phyloP scores from a whole-genome alignment of 2,888 invertebrate genomes.

The Drosophila lacicola region DNA sequence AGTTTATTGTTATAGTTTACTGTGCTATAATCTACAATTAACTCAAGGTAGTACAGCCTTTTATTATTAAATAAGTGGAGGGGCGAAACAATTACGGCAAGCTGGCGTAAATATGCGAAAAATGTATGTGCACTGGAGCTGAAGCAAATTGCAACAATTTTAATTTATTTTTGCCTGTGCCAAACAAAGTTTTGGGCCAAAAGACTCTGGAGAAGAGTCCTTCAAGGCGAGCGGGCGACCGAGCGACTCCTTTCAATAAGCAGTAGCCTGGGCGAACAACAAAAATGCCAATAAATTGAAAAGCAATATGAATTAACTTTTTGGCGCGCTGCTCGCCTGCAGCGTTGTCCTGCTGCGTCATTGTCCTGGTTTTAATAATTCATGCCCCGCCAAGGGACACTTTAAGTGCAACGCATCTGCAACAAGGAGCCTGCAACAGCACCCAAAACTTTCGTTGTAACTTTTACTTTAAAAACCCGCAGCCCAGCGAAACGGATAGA shows the following conservation, averaged over 20 bases:
- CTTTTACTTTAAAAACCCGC: conserved; percentile 37
- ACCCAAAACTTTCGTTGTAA: conserved; percentile 57
- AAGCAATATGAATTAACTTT: conserved; percentile 78
- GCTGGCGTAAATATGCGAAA: conserved; percentile 23
- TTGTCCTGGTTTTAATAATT: conserved; percentile 73
- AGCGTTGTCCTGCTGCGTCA: conserved; percentile 42
- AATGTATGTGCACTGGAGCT: conserved; percentile 33
- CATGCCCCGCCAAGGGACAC: conserved; percentile 68
- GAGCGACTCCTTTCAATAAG: conserved; percentile 51
- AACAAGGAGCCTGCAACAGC: conserved; percentile 40
- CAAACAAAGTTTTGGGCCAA: conserved; percentile 38
- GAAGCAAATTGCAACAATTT: conserved; percentile 63
- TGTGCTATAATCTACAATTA: not conserved
- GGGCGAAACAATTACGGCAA: conserved; percentile 18
- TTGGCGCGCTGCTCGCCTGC: conserved; percentile 46
- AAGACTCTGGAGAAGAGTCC: conserved; percentile 13
- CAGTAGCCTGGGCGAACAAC: conserved; percentile 19
- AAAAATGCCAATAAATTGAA: conserved; percentile 76
- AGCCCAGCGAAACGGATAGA: not conserved
- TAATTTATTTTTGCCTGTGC: conserved; percentile 59
- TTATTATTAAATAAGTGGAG: conserved; percentile 2
- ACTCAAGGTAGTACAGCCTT: not conserved
- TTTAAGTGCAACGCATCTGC: conserved; percentile 65
- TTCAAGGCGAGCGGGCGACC: conserved; percentile 1
- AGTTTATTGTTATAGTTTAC: too few relatives aligned